A percentile compares a stretch with the other conserved stretches of the same genome.
These are phyloP conservation scores for Epinephelus malabaricus DNA, from an alignment of 2,797 vertebrate species.

Conservation along the genomic window DNA sequence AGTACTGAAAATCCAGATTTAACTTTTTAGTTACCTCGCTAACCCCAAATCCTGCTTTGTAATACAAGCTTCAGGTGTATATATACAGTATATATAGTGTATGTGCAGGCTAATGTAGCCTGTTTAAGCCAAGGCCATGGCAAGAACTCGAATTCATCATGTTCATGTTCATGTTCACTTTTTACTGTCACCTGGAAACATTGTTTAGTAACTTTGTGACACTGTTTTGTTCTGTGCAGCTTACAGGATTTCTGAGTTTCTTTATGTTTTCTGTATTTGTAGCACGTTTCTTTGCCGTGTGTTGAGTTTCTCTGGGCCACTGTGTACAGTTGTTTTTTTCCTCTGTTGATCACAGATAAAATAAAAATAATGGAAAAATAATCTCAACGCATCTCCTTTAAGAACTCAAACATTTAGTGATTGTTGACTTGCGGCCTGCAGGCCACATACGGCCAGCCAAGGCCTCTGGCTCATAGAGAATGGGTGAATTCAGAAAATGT, in stretches of 20 bases:
- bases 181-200: background rate
- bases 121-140: background rate
- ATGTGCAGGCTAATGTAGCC: too few species aligned
- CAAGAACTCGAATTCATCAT: background rate
- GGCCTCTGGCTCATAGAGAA: too few species aligned
- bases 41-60: too few species aligned
- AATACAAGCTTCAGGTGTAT: too few species aligned
- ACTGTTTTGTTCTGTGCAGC: too few species aligned
- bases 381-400: background rate
- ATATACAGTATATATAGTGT: too few species aligned
- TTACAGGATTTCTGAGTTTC: background rate
- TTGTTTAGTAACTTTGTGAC: background rate
- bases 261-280: background rate
- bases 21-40: too few species aligned
- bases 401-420: background rate
- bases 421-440: too few species aligned
- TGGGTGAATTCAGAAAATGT: too few species aligned
- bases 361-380: background rate
- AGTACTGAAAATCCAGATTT: too few species aligned
- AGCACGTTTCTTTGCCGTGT: background rate
- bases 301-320: background rate
- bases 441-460: too few species aligned
- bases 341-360: conserved; percentile 10
- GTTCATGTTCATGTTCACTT: background rate
- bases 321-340: background rate